Conservation (phyloP, 2,888 invertebrate species). For the Drosophila buzzatii region DNA sequence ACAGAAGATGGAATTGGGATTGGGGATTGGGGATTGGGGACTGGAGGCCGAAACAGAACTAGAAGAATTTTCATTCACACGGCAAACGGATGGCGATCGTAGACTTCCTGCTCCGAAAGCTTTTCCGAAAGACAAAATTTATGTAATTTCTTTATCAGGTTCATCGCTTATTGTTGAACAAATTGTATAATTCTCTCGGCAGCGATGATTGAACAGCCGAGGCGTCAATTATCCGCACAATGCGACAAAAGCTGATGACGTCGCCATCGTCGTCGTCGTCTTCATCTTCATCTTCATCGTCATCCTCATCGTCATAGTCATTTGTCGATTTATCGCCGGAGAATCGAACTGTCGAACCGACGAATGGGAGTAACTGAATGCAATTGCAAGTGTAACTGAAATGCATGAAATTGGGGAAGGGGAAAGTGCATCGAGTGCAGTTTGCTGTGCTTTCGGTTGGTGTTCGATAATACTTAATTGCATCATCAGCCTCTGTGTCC, state of each 20-base stretch:
- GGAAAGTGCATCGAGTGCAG: constrained; percentile 69
- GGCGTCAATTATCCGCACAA: constrained; percentile 68
- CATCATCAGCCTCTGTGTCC: constrained; percentile 50
- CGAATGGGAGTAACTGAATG: constrained; percentile 44
- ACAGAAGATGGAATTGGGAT: constrained; percentile 23
- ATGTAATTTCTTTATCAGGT: constrained; percentile 76
- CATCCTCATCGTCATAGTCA: constrained; percentile 38
- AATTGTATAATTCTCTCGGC: constrained; percentile 71
- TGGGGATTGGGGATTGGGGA: constrained; percentile 20
- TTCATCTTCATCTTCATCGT: constrained; percentile 15
- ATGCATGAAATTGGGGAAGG: constrained; percentile 58
- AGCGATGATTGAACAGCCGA: constrained; percentile 60
- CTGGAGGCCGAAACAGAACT: constrained; percentile 19
- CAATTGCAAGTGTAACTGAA: constrained; percentile 62
- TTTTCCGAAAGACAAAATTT: constrained; percentile 70
- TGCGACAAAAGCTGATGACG: constrained; percentile 67
- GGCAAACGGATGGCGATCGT: constrained; percentile 64
- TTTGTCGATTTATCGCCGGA: constrained; percentile 47
- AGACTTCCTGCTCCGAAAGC: constrained; percentile 69
- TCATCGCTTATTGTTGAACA: constrained; percentile 60
- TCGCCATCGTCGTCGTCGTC: constrained; percentile 12
- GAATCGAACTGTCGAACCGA: constrained; percentile 33
- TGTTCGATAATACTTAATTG: constrained; percentile 61
- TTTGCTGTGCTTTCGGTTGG: constrained; percentile 69
- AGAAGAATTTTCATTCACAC: constrained; percentile 61